These are phyloP conservation scores for Pristionchus japonicus DNA, from an alignment of 2,888 invertebrate genomes.

Conservation along the genomic window DNA sequence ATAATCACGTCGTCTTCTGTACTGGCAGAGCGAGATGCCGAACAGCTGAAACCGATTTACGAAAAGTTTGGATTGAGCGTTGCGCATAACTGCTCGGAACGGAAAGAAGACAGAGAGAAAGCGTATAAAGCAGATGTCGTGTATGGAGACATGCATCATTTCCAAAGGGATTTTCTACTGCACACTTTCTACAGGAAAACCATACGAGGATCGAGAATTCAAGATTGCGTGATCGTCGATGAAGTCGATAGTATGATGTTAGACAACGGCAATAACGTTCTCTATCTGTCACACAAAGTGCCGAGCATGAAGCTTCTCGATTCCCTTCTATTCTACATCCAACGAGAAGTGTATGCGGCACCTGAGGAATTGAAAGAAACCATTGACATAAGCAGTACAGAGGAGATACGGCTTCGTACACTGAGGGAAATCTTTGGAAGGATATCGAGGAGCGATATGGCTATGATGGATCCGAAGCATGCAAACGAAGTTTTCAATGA, in stretches of 20 bases:
- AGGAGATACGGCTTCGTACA: neutral
- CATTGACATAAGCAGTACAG: too few species aligned
- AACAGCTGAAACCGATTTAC: constrained; percentile 54
- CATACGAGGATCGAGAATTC: constrained; percentile 68
- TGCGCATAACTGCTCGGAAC: constrained; percentile 68
- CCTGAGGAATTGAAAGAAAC: neutral
- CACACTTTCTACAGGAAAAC: constrained; percentile 74
- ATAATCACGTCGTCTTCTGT: neutral
- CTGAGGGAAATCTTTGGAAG: neutral
- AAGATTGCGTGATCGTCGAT: constrained; percentile 75
- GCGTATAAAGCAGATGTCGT: constrained; percentile 73
- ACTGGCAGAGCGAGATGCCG: constrained; percentile 47
- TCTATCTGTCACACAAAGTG: constrained; percentile 75
- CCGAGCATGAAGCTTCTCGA: constrained; percentile 75
- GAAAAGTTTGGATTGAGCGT: constrained; percentile 66
- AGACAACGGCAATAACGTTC: constrained; percentile 76
- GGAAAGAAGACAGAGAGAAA: constrained; percentile 60
- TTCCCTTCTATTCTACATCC: constrained; percentile 74
- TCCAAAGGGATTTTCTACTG: constrained; percentile 74
- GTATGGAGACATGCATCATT: constrained; percentile 74
- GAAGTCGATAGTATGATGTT: constrained; percentile 77
- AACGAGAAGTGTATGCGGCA: constrained; percentile 69
- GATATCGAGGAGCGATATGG: neutral
- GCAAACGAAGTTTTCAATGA: neutral
- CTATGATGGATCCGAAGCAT: neutral